Evolutionary conservation across 2,888 invertebrate genomes (phyloP).

Genomic region (Dendrolimus pini): DNA sequence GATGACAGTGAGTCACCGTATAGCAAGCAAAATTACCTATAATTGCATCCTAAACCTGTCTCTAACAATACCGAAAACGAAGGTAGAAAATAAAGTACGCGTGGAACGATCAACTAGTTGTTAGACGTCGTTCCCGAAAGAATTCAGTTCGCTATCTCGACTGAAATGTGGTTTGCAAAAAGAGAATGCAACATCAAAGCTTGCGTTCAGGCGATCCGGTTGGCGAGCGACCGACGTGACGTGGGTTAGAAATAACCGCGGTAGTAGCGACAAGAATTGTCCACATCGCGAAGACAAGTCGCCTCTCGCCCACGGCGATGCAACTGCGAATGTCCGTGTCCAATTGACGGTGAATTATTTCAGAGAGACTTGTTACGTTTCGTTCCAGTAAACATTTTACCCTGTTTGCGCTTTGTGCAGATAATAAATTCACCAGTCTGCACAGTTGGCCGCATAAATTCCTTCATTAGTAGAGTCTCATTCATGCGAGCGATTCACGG

Average conservation of each 20-base stretch:
- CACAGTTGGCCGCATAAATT: slow-evolving; percentile 50
- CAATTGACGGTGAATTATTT: slow-evolving; percentile 67
- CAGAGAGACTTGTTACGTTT: slow-evolving; percentile 49
- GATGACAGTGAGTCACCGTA: background rate
- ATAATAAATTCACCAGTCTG: slow-evolving; percentile 50
- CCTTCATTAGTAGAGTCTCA: slow-evolving; percentile 48
- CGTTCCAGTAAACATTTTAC: slow-evolving; percentile 51
- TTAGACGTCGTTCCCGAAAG: slow-evolving; percentile 63
- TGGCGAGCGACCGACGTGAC: slow-evolving; percentile 52
- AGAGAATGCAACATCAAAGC: slow-evolving; percentile 71
- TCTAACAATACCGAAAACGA: slow-evolving; percentile 24
- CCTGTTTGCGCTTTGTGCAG: slow-evolving; percentile 47
- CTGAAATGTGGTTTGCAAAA: slow-evolving; percentile 70
- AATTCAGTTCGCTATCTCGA: slow-evolving; percentile 49
- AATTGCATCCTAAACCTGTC: slow-evolving; percentile 47
- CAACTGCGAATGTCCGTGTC: slow-evolving; percentile 49
- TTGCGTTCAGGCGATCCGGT: slow-evolving; percentile 52
- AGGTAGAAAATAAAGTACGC: slow-evolving; percentile 30
- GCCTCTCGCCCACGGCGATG: slow-evolving; percentile 45
- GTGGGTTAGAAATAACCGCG: slow-evolving; percentile 64
- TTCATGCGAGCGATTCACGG: slow-evolving; percentile 33
- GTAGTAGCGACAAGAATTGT: slow-evolving; percentile 33
- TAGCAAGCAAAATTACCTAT: slow-evolving; percentile 12
- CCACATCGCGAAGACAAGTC: slow-evolving; percentile 38
- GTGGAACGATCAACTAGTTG: slow-evolving; percentile 28